Evolutionary conservation across 2,888 invertebrate species (phyloP), one percentile per base, ranked within the genome.

Genomic region (Melanostoma scalare): DNA sequence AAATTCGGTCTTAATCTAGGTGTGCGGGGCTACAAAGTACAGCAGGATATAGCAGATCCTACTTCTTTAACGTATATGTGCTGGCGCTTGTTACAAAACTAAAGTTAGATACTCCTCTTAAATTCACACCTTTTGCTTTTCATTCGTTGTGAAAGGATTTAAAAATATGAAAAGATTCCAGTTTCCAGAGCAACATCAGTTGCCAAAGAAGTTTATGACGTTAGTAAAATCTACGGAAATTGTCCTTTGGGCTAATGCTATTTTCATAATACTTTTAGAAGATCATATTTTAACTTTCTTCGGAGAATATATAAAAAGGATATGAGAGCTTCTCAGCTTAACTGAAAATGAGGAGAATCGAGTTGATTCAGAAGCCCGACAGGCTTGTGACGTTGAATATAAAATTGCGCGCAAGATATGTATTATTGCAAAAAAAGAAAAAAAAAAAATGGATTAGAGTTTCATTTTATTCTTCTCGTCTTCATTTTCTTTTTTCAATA

Each of bases 31-130:
- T 20, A 20, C 88, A 89, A 86, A 85, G 87, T 86, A 86, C 87
- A 31, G 87, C 87, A 86, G 87, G 86, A 86, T 81, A 87, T 86
- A 86, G 86, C 86, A 86, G 71, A 88, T 86, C 86, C 86, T 85
- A 61, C 79, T 73, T 81, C 46, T 58, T n/a, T n/a, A n/a, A n/a
- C n/a, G n/a, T n/a, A n/a, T n/a, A 85, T 74, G 77, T 63, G 73
- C 9, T 42, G 58, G n/a, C 67, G 35, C n/a, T 52, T 38, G 38
- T n/a, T 68, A 31, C 48, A 30, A 31, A 63, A 63, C 20, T 36
- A 8, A 31, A 38, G 63, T 63, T 8, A 48, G 38, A 63, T 36
- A 38, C 36, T 36, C 63, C 38, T n/a, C 50, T 6, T 10, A 50
- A 50, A 50, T 50, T 50, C 50, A 63, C 63, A 63, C 63, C 38